phyloP scores from a whole-genome alignment of 2,113 vertebrate species.

The Lycocorax pyrrhopterus region DNA sequence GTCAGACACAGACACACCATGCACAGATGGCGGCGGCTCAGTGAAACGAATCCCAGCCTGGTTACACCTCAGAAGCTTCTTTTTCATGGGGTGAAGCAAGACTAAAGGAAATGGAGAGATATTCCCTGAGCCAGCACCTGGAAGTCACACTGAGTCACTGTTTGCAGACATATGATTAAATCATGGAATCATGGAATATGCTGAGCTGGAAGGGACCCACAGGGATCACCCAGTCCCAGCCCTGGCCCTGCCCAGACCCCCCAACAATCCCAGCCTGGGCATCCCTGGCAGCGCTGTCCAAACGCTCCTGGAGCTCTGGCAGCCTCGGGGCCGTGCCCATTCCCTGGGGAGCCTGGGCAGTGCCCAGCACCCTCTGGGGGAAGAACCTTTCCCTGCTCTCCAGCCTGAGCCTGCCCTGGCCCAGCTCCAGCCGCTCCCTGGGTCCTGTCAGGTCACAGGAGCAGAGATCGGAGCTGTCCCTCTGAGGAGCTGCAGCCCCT shows the following conservation, averaged over 20 bases:
- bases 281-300: not conserved
- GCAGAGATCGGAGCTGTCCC: not conserved
- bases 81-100: not conserved
- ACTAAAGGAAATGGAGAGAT: not conserved
- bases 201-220: not conserved
- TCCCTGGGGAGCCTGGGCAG: not conserved
- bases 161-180: not conserved
- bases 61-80: not conserved
- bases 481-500: not conserved
- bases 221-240: accelerated
- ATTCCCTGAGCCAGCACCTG: not conserved
- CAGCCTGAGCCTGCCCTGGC: not conserved
- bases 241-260: not conserved
- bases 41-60: not conserved
- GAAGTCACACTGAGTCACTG: not conserved
- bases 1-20: not conserved
- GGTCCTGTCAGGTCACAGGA: not conserved
- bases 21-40: not conserved
- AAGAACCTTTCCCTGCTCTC: not conserved
- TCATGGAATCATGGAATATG: not conserved
- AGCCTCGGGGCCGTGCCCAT: not conserved
- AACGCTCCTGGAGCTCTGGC: not conserved
- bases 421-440: not conserved
- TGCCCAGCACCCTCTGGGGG: not conserved
- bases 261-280: not conserved